These are phyloP conservation scores for Passer montanus DNA, from an alignment of 2,113 vertebrate species.

Conservation along the genomic window DNA sequence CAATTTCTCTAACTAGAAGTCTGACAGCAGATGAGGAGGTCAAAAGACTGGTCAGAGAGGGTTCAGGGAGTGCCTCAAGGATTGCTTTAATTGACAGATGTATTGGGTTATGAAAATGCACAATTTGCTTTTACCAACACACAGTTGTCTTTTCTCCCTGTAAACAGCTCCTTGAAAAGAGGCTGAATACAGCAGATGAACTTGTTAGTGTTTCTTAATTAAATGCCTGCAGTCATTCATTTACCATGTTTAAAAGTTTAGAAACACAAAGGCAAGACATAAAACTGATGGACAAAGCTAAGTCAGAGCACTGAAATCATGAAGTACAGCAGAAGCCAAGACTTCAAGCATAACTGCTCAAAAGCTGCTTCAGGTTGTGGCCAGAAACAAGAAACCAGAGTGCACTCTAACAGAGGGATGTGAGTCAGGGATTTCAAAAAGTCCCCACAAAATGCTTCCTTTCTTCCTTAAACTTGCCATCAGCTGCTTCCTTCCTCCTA, in stretches of 20 bases:
- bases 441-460: background rate
- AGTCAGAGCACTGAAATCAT: background rate
- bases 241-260: background rate
- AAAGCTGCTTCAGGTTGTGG: background rate
- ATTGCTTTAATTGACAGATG: background rate
- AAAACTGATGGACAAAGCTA: background rate
- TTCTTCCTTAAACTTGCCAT: background rate
- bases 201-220: background rate
- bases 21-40: background rate
- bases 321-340: background rate
- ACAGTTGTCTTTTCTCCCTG: background rate
- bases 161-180: background rate
- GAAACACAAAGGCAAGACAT: background rate
- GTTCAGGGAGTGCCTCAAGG: background rate
- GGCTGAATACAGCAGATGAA: background rate
- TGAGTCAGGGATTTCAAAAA: background rate
- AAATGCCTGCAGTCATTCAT: background rate
- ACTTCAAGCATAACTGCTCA: background rate
- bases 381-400: background rate
- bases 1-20: background rate
- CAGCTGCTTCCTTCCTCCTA: background rate
- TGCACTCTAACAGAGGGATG: background rate
- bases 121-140: background rate
- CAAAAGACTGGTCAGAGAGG: background rate
- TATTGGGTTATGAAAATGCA: background rate